Conservation (phyloP, 2,888 invertebrate genomes). For the Athripsodes cinereus region DNA sequence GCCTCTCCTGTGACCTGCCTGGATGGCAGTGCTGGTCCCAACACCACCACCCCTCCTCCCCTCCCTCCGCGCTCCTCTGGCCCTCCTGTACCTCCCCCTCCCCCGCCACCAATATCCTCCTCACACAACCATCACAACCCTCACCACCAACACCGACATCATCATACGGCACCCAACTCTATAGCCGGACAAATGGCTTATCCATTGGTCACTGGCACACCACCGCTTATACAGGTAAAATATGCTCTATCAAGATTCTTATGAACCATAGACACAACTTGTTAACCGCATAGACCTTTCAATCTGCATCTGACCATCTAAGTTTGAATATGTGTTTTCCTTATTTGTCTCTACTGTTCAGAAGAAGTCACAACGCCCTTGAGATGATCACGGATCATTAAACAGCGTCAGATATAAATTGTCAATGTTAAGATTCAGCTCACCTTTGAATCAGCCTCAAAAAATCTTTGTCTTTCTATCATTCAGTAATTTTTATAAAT, state of each 20-base stretch:
- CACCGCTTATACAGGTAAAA: constrained; percentile 36
- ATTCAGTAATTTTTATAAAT: too few relatives aligned
- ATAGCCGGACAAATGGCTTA: constrained; percentile 61
- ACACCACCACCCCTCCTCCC: constrained; percentile 16
- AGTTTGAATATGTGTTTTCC: too few relatives aligned
- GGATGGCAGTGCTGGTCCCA: constrained; percentile 15
- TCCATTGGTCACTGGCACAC: constrained; percentile 51
- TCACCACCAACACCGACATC: constrained; percentile 29
- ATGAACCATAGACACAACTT: background rate
- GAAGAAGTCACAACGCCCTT: too few relatives aligned
- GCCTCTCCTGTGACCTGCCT: constrained; percentile 23
- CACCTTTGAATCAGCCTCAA: too few relatives aligned
- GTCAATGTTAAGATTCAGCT: too few relatives aligned
- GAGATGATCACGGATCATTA: too few relatives aligned
- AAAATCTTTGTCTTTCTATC: too few relatives aligned
- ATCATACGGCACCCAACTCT: constrained; percentile 46
- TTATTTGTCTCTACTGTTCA: too few relatives aligned
- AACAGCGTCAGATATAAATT: too few relatives aligned
- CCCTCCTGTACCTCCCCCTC: constrained; percentile 13
- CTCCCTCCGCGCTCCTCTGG: constrained; percentile 13
- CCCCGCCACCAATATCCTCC: constrained; percentile 29
- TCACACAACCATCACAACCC: constrained; percentile 14
- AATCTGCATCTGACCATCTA: too few relatives aligned
- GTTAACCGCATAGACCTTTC: too few relatives aligned
- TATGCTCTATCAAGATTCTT: background rate